Evolutionary conservation across 2,113 vertebrate genomes (phyloP).

Genomic region (Ptilonorhynchus violaceus): DNA sequence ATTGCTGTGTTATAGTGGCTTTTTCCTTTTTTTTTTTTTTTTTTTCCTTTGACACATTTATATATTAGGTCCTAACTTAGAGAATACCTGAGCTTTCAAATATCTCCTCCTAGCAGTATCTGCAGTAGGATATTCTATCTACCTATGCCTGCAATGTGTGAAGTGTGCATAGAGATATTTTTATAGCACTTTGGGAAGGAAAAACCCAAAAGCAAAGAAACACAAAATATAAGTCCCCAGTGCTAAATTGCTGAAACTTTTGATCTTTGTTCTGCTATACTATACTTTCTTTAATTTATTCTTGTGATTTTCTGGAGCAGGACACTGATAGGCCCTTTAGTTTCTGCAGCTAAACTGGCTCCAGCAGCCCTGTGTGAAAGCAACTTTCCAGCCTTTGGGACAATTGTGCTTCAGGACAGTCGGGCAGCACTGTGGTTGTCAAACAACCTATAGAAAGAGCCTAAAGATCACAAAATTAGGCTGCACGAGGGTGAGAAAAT

Average conservation of each 20-base stretch:
- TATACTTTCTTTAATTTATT: neutral
- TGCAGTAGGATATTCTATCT: neutral
- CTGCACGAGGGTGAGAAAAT: neutral
- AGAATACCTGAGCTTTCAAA: neutral
- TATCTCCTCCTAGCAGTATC: neutral
- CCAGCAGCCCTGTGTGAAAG: neutral
- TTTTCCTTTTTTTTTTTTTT: neutral
- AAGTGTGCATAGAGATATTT: neutral
- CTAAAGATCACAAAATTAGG: neutral
- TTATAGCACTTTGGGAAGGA: neutral
- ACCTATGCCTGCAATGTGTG: neutral
- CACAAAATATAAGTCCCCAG: neutral
- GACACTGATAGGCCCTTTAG: neutral
- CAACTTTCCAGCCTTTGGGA: neutral
- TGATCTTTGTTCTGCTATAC: neutral
- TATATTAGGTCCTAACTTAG: neutral
- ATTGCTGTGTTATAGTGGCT: neutral
- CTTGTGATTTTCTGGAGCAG: neutral
- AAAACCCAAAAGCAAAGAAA: neutral
- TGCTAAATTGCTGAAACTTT: neutral
- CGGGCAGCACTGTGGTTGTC: neutral
- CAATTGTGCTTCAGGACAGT: neutral
- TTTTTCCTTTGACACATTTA: neutral
- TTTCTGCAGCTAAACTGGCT: neutral
- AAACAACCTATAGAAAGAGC: neutral